Evolutionary conservation across 2,797 vertebrate species (phyloP).

Genomic region (Spondyliosoma cantharus): DNA sequence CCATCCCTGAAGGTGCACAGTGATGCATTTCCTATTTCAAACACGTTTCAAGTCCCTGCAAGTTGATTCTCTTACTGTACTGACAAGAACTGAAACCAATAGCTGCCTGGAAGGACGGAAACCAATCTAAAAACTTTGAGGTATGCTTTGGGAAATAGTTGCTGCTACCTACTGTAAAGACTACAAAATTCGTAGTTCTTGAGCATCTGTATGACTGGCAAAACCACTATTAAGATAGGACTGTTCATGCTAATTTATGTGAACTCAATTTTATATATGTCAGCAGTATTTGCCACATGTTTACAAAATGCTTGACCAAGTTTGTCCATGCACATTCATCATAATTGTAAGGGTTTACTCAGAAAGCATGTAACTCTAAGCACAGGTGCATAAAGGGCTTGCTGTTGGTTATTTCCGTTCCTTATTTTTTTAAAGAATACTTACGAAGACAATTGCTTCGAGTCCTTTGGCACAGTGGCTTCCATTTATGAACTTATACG

Average conservation of each 20-base stretch:
- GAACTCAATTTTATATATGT: slow-evolving; percentile 39
- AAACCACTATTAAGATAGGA: slow-evolving; percentile 34
- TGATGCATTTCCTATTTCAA: slow-evolving; percentile 42
- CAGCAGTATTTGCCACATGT: slow-evolving; percentile 32
- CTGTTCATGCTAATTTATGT: slow-evolving; percentile 45
- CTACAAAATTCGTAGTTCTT: not conserved
- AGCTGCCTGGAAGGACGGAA: slow-evolving; percentile 3
- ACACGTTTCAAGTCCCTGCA: slow-evolving; percentile 16
- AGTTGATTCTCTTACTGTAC: slow-evolving; percentile 10
- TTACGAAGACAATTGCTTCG: slow-evolving; percentile 96
- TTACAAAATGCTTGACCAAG: slow-evolving; percentile 49
- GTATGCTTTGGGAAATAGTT: slow-evolving; percentile 36
- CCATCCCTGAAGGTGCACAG: not conserved
- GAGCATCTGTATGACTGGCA: slow-evolving; percentile 7
- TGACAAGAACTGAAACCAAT: not conserved
- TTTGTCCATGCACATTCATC: slow-evolving; percentile 55
- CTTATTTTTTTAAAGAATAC: slow-evolving; percentile 90
- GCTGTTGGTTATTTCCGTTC: slow-evolving; percentile 67
- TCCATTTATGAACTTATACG: slow-evolving; percentile 93
- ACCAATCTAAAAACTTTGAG: slow-evolving; percentile 13
- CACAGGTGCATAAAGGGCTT: slow-evolving; percentile 61
- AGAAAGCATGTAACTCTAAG: slow-evolving; percentile 54
- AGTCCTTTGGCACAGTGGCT: slow-evolving; percentile 94
- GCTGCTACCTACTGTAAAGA: not conserved
- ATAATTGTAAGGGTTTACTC: slow-evolving; percentile 28